phyloP scores from a whole-genome alignment of 2,113 vertebrate genomes.

The Chrysemys picta region DNA sequence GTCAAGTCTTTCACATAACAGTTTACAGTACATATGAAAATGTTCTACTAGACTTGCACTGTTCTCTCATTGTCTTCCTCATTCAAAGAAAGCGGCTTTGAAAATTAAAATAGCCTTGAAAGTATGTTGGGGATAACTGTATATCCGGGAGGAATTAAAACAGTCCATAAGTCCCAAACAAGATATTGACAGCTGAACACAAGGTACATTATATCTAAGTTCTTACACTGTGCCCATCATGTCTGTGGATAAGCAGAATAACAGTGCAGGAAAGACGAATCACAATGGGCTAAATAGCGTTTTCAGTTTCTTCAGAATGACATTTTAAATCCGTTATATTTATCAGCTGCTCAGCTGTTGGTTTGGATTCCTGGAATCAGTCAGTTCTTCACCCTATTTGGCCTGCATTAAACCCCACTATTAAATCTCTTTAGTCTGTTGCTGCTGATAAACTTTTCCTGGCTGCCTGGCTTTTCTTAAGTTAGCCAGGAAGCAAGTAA shows the following conservation, averaged over 20 bases:
- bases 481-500: background rate
- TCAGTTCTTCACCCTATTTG: background rate
- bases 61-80: background rate
- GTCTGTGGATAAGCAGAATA: background rate
- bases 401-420: background rate
- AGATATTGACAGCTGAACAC: background rate
- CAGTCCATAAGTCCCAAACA: background rate
- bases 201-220: background rate
- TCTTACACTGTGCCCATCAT: background rate
- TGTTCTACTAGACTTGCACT: background rate
- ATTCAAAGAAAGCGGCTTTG: background rate
- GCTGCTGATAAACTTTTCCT: background rate
- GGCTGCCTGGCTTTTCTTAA: background rate
- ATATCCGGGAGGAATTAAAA: background rate
- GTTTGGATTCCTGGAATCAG: background rate
- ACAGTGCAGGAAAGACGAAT: background rate
- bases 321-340: background rate
- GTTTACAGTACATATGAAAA: background rate
- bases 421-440: background rate
- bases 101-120: background rate
- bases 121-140: background rate
- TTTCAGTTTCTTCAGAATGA: background rate
- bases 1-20: background rate
- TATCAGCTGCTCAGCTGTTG: background rate
- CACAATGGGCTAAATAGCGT: background rate